Base-by-base conservation (phyloP, 2,797 vertebrate genomes). In the Anolis apletophallus region DNA sequence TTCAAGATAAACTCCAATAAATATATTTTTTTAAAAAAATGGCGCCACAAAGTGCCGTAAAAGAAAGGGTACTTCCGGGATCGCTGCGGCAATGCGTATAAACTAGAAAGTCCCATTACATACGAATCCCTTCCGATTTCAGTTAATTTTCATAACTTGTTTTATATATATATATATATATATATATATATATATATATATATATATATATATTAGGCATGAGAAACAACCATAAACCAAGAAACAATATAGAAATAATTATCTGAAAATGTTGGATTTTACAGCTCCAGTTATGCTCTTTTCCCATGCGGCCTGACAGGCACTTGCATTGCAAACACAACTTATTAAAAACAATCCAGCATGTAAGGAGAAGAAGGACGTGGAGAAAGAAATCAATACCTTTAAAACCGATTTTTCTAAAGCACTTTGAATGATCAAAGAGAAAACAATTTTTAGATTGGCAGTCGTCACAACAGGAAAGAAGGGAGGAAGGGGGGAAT, bases 391-490 rank as follows among this genome's bases (percentile, higher is more conserved):
- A 80, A 0, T 16, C 87, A 74, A 40, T 92, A 74, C 1, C 46
- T 80, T 85, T 87, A 85, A 68, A 89, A 90, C 55, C 85, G 82
- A 71, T 12, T 83, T 64, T 91, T 90, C 19, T 74, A 72, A 91
- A 85, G 1, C 89, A 50, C 3, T 89, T 80, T 23, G 54, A 81
- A 61, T 72, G 67, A 0, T 86, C 85, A 11, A 29, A 88, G 17
- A 8, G 0, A 55, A 13, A 92, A 89, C 0, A 7, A 83, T 85
- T 73, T 40, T 5, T 90, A 73, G 81, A 89, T n/a, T 46, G 82
- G 17, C 17, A 50, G 36, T 34, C 11, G n/a, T 81, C 32, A 19
- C 17, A 46, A 81, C 34, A 64, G 40, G 52, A 74, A 75, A 46
- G 69, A 14, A 13, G 55, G 76, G 29, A 12, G 2, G 1, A 13